Evolutionary conservation across 1,140 invertebrate genomes (phyloP), one percentile per base, ranked within the genome.

Genomic region (Reticulitermes speratus): DNA sequence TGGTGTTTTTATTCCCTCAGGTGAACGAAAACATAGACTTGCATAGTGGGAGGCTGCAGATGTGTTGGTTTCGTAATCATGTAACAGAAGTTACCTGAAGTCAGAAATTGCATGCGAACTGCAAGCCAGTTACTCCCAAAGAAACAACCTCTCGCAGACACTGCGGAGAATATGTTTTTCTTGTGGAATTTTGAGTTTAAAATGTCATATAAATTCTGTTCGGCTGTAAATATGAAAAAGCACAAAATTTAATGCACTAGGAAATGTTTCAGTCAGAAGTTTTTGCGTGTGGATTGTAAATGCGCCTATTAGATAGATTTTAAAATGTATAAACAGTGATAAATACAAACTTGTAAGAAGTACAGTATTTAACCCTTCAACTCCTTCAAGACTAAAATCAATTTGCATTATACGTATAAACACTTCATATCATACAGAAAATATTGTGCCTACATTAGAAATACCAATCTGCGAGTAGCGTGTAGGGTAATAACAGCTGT

Each of bases 21-120:
- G 65, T 75, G 65, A 30, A 30, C 8, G 25, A 25, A 75, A 30
- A 2, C 7, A 30, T 25, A 30, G 65, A 75, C 25, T 8, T 30
- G n/a, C 65, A 2, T 75, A 75, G 65, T 75, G 25, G 65, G 65
- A n/a, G 65, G n/a, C 14, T 75, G n/a, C 5, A 75, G 65, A 14
- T 30, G 25, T 59, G 6, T 75, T 75, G 25, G 6, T 75, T 75
- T 75, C n/a, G 65, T 75, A 30, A 30, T 30, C n/a, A 30, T 75
- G 65, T 75, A 75, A 75, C 65, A 75, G 65, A 75, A 75, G 65
- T 75, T 75, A 75, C 65, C 65, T n/a, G 25, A 75, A 75, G 65
- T 25, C 65, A 75, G 65, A 25, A 75, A 75, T 75, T 30, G n/a
- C 16, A 16, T 75, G 65, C n/a, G 65, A 25, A 8, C n/a, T 75